phyloP scores from a whole-genome alignment of 2,113 vertebrate genomes.

The Colius striatus region DNA sequence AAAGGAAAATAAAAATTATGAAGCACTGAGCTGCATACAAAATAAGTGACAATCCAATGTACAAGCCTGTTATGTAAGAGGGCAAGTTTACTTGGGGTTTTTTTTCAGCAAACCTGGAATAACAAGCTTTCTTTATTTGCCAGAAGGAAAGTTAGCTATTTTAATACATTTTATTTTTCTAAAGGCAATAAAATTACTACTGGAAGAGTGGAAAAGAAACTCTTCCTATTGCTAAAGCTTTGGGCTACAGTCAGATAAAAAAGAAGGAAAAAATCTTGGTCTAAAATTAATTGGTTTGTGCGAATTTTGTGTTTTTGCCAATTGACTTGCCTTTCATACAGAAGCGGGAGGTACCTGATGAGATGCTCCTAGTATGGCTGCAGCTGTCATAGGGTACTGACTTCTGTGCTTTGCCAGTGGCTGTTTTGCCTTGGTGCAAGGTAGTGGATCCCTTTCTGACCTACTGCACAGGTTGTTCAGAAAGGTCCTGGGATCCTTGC shows the following conservation, averaged over 20 bases:
- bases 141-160: not conserved
- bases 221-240: not conserved
- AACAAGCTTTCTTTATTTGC: not conserved
- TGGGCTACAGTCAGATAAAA: not conserved
- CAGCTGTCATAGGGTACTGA: not conserved
- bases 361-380: not conserved
- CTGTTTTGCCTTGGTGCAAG: not conserved
- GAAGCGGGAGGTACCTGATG: not conserved
- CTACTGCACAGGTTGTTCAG: not conserved
- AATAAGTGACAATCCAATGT: not conserved
- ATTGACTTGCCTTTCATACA: not conserved
- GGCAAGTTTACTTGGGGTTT: not conserved
- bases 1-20: constrained; percentile 19
- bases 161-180: not conserved
- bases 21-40: not conserved
- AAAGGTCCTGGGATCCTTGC: not conserved
- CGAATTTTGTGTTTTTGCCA: not conserved
- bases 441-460: not conserved
- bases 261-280: not conserved
- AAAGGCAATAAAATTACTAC: not conserved
- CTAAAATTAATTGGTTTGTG: not conserved
- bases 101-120: not conserved
- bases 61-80: not conserved
- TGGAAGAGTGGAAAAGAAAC: not conserved
- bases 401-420: not conserved